Base-by-base conservation (phyloP, 2,888 invertebrate species). In the Aporophyla lueneburgensis region DNA sequence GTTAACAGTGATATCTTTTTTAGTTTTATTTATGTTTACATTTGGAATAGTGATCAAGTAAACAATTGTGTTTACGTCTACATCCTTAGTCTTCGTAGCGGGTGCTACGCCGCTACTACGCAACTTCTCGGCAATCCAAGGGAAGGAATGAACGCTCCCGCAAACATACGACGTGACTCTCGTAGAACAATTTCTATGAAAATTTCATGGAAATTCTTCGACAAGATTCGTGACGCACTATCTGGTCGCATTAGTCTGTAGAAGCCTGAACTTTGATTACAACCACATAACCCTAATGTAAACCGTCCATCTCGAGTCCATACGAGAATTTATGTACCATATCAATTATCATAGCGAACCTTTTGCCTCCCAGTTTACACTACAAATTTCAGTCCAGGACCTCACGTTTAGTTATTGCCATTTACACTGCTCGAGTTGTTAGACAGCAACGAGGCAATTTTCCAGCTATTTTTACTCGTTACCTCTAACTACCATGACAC, bases 101-200 rank as follows among this genome's bases (percentile, higher is more conserved):
- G 43, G 51, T 71, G 75, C 71, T 75, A 68, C 68, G 58, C 27
- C 12, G 68, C 51, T 67, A 68, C 71, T 71, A 63, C 70, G 71
- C 68, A 67, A 21, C 5, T 46, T 63, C 43, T 63, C 10, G 2
- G n/a, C 12, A 33, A 33, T 61, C 14, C 33, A 43, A 43, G 43
- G 9, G 16, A 24, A 24, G 5, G 2, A 1, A 33, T 46, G 43
- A 46, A 10, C 43, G 43, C 43, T 43, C 43, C 9, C 43, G 9
- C 43, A 46, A 46, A 46, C 7, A 9, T 7, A 9, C 43, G 5
- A 46, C 1, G 43, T 2, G 43, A 46, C 43, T 10, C 43, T 46
- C 43, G 10, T 46, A 46, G 43, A 12, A 46, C 43, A 46, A 46
- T 46, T 46, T 46, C 43, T 10, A 46, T 10, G 43, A 12, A 46